phyloP scores from a whole-genome alignment of 2,888 invertebrate species.

The Sylvicola cinctus region DNA sequence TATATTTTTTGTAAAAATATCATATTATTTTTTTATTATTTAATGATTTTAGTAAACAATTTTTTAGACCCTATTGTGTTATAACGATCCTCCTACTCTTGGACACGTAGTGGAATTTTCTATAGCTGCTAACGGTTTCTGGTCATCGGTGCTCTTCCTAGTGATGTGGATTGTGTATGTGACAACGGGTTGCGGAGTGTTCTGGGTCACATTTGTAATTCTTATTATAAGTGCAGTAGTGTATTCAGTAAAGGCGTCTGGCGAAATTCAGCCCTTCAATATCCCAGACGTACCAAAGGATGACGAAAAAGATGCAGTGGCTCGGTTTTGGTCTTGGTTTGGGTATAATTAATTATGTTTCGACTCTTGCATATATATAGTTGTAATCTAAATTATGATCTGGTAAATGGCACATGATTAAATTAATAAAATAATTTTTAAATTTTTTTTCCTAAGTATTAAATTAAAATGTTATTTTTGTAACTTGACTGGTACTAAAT shows the following conservation, averaged over 20 bases:
- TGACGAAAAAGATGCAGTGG: too few relatives aligned
- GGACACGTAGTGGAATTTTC: constrained; percentile 45
- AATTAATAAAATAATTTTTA: too few relatives aligned
- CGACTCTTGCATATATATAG: too few relatives aligned
- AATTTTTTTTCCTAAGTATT: too few relatives aligned
- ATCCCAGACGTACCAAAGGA: too few relatives aligned
- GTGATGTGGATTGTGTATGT: constrained; percentile 39
- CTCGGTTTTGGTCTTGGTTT: too few relatives aligned
- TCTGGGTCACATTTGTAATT: constrained; percentile 56
- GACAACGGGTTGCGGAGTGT: constrained; percentile 43
- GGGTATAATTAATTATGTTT: too few relatives aligned
- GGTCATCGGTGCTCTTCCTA: constrained; percentile 37
- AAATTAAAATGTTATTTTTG: too few relatives aligned
- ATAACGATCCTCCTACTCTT: constrained; percentile 54
- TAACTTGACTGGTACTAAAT: too few relatives aligned
- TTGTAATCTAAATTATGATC: too few relatives aligned
- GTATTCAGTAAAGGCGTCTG: constrained; percentile 49
- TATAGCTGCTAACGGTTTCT: constrained; percentile 35
- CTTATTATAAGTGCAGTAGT: constrained; percentile 43
- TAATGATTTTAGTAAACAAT: background rate
- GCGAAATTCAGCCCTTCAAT: constrained; percentile 59
- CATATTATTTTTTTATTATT: too few relatives aligned
- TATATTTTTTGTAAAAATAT: constrained; percentile 33
- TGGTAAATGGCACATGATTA: too few relatives aligned
- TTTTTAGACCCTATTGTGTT: constrained; percentile 33